Evolutionary conservation across 2,113 vertebrate species (phyloP), one percentile per base, ranked within the genome.

Genomic region (Genyomyrus donnyi): DNA sequence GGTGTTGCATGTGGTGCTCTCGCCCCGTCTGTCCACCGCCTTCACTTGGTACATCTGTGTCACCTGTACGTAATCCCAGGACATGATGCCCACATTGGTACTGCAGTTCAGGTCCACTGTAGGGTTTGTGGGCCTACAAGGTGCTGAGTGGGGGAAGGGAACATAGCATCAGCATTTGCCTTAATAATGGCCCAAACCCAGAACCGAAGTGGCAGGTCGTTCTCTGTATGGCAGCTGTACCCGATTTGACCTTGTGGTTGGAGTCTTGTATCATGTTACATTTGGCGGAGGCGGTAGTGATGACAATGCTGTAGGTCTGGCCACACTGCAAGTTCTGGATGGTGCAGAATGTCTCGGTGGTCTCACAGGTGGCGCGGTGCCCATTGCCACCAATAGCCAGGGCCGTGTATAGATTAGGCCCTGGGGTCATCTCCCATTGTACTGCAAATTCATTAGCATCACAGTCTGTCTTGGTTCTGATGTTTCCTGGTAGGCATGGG

Each of bases 321-420:
- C 96, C 96, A 84, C 96, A 97, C 21, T 56, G 85, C 11, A 97
- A 90, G 90, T 77, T 90, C 46, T 5, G 6, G 89, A 97, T 95
- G 88, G 90, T 86, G 92, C 96, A 97, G 88, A 90, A 89, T 1
- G 94, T 94, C 77, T 2, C 46, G 0, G 35, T 27, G 58, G 95
- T 89, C 89, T 94, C 48, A 66, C 96, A 97, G 15, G 88, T 91
- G 3, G 15, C 2, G 0, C 83, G 92, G 1, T 91, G 87, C 4
- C 89, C 92, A 83, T 96, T 92, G 0, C 89, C 93, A 83, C 93
- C 93, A 0, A 96, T 94, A 85, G 95, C 95, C 0, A 95, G 80
- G 0, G 95, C 95, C 0, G 89, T 95, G 91, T 96, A 97, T 7
- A 35, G 45, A 19, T 77, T 85, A 0, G 49, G 39, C 0, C 89